These are phyloP conservation scores for Colaptes auratus DNA, from an alignment of 2,113 vertebrate genomes.

Conservation along the genomic window DNA sequence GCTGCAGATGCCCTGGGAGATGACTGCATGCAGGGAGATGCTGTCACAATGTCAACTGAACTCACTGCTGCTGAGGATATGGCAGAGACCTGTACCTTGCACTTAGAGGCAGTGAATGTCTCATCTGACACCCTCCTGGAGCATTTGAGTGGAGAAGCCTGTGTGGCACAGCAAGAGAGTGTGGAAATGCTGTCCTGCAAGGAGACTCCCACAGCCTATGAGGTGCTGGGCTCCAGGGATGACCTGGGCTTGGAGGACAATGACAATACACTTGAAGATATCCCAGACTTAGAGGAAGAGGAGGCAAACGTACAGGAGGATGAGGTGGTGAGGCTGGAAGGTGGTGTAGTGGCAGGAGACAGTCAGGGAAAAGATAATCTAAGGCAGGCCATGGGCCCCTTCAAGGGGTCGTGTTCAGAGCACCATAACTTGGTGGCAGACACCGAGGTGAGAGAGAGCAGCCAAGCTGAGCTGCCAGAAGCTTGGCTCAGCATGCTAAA, in stretches of 20 bases:
- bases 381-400: background rate
- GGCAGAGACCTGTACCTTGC: conserved; percentile 65
- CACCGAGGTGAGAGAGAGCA: background rate
- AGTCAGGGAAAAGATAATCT: background rate
- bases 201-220: background rate
- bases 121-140: conserved; percentile 47
- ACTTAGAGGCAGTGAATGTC: conserved; percentile 69
- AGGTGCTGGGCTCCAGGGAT: conserved; percentile 44
- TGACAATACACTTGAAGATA: background rate
- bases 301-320: background rate
- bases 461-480: background rate
- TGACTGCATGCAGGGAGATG: background rate
- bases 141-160: conserved; percentile 36
- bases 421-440: background rate
- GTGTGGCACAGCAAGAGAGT: background rate
- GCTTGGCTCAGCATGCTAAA: conserved; percentile 32
- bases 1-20: background rate
- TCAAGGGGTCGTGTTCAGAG: background rate
- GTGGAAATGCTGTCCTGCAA: conserved; percentile 2
- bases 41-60: background rate
- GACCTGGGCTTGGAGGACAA: conserved; percentile 59
- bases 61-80: background rate
- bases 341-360: background rate
- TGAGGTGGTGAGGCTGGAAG: background rate
- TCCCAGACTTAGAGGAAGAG: conserved; percentile 68